phyloP scores from a whole-genome alignment of 2,113 vertebrate species.

The Uria aalge region DNA sequence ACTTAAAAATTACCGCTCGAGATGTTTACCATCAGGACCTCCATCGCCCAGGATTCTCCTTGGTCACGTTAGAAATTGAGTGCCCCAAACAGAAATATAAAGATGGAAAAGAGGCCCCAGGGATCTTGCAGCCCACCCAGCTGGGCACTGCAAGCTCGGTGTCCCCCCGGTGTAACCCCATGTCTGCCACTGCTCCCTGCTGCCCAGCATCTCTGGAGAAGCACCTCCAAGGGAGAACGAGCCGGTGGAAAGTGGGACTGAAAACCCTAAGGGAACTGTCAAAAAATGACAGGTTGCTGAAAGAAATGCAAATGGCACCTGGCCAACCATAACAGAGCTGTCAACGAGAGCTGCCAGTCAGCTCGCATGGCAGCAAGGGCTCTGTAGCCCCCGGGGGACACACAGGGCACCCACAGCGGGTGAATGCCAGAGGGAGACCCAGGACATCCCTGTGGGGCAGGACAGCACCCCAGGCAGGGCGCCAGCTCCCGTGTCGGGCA shows the following conservation, averaged over 20 bases:
- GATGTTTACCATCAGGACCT: not conserved
- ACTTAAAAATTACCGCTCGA: accelerated
- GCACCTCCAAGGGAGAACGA: not conserved
- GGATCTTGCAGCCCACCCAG: not conserved
- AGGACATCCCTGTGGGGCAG: not conserved
- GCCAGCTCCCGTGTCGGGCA: not conserved
- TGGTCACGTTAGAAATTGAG: not conserved
- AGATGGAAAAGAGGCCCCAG: not conserved
- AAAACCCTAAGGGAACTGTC: not conserved
- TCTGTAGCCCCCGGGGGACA: not conserved
- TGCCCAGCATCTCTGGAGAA: not conserved
- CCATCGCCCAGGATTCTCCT: not conserved
- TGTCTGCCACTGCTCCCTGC: not conserved
- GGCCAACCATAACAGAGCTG: slow-evolving; percentile 29
- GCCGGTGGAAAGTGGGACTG: not conserved
- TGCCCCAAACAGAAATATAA: not conserved
- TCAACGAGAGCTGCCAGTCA: not conserved
- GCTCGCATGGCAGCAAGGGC: not conserved
- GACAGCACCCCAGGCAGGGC: not conserved
- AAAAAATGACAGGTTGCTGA: not conserved
- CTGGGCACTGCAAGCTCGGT: accelerated
- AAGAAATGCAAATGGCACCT: not conserved
- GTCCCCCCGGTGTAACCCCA: accelerated
- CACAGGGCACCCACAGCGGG: accelerated
- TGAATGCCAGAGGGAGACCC: not conserved